A percentile compares a stretch with the other conserved stretches of the same genome.
Conservation (phyloP, 2,797 vertebrate genomes). For the Poeciliopsis paucimaculata region DNA sequence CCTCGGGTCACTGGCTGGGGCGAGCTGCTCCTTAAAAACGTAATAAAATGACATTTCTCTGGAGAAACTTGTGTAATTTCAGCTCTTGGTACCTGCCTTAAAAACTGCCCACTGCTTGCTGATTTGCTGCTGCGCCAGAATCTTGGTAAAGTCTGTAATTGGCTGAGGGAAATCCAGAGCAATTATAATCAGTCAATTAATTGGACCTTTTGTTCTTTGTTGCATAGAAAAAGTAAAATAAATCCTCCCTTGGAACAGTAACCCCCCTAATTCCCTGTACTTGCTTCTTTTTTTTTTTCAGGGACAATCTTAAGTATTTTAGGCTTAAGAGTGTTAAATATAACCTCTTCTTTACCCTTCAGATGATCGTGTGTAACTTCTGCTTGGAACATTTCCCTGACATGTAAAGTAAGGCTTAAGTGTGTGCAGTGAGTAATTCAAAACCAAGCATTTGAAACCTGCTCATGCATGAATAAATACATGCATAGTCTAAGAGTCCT, state of each 20-base stretch:
- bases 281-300: slow-evolving; percentile 19
- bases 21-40: slow-evolving; percentile 51
- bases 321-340: slow-evolving; percentile 27
- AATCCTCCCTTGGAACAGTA: slow-evolving; percentile 18
- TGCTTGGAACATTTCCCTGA: neutral
- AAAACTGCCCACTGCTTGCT: slow-evolving; percentile 47
- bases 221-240: slow-evolving; percentile 14
- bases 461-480: neutral
- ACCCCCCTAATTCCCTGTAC: slow-evolving; percentile 36
- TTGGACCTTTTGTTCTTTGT: slow-evolving; percentile 74
- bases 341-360: slow-evolving; percentile 41
- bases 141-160: slow-evolving; percentile 72
- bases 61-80: slow-evolving; percentile 65
- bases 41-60: slow-evolving; percentile 71
- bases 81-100: slow-evolving; percentile 63
- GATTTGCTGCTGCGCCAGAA: slow-evolving; percentile 55
- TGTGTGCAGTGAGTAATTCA: slow-evolving; percentile 10
- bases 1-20: slow-evolving; percentile 48
- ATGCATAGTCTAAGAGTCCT: neutral
- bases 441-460: neutral
- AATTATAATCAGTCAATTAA: slow-evolving; percentile 78
- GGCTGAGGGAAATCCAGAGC: slow-evolving; percentile 65
- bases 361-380: slow-evolving; percentile 15
- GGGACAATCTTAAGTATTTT: slow-evolving; percentile 31
- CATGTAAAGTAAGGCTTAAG: slow-evolving; percentile 6